A percentile compares a stretch with the other conserved stretches of the same genome.
phyloP scores from a whole-genome alignment of 2,888 invertebrate species.

The Geotrupes spiniger region DNA sequence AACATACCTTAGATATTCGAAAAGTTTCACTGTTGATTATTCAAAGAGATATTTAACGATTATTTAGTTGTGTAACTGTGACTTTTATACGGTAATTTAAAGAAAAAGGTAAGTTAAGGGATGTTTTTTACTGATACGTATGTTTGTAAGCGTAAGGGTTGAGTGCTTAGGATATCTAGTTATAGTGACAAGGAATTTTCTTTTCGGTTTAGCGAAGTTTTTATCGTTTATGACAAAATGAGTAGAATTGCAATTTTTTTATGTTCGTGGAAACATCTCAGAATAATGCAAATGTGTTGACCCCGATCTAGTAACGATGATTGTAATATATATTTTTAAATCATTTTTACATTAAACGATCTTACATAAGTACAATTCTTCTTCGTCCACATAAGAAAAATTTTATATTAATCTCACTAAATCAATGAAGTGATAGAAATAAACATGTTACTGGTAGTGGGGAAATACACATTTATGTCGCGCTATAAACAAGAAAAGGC shows the following conservation, averaged over 20 bases:
- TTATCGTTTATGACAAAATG: not conserved
- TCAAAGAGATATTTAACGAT: constrained; percentile 3
- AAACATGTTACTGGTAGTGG: no score
- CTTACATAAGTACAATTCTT: no score
- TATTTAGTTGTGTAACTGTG: constrained; percentile 6
- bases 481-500: no score
- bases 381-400: no score
- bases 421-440: no score
- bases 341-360: no score
- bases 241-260: not conserved
- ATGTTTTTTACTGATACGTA: constrained; percentile 23
- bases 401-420: no score
- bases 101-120: constrained; percentile 20
- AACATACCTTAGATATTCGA: constrained; percentile 4
- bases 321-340: no score
- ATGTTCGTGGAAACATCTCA: not conserved
- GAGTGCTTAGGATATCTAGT: constrained; percentile 3
- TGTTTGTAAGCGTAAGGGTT: constrained; percentile 15
- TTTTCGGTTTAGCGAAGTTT: constrained; percentile 8
- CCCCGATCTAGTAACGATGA: no score
- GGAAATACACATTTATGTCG: no score
- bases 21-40: constrained; percentile 1
- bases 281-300: no score
- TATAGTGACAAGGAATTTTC: constrained; percentile 2
- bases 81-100: constrained; percentile 14